Evolutionary conservation across 1,140 invertebrate genomes (phyloP).

Genomic region (Nephila pilipes): DNA sequence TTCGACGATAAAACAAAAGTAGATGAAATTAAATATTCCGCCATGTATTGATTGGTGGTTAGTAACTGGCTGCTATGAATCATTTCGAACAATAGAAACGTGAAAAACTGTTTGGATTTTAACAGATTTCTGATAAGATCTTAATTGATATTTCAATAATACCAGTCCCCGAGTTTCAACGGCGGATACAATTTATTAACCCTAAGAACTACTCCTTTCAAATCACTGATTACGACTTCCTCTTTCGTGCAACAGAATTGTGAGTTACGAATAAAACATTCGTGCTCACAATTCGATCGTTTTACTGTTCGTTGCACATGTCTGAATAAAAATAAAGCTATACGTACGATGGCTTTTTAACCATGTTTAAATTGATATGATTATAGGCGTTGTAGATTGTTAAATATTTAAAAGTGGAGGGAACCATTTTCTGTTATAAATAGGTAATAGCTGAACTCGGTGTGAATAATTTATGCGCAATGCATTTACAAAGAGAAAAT

Average conservation of each 20-base stretch:
- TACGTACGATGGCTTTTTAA: background rate
- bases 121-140: background rate
- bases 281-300: background rate
- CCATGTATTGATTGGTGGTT: no score
- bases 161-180: background rate
- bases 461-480: no score
- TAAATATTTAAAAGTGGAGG: no score
- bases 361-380: background rate
- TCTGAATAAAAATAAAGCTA: background rate
- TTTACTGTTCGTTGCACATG: background rate
- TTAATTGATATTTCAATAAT: background rate
- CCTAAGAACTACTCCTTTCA: background rate
- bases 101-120: background rate
- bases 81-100: background rate
- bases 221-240: background rate
- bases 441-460: no score
- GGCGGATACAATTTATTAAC: background rate
- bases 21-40: background rate
- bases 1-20: background rate
- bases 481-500: no score
- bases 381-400: no score
- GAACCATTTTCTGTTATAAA: no score
- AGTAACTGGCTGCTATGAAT: background rate
- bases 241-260: background rate
- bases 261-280: background rate